These are phyloP conservation scores for Sinocyclocheilus rhinocerous DNA, from an alignment of 2,113 vertebrate species.

Conservation along the genomic window DNA sequence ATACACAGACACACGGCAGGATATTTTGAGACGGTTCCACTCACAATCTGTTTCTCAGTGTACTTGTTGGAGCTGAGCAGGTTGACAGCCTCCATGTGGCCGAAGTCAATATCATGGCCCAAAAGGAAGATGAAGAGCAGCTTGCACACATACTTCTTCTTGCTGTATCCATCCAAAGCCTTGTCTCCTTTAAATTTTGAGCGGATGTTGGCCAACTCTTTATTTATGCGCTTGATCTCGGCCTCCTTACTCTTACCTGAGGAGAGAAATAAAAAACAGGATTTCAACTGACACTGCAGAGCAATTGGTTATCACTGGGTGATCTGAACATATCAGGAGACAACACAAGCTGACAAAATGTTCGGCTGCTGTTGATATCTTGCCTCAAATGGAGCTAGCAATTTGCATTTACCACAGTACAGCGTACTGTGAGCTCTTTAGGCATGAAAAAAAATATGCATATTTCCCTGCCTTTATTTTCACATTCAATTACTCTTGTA, in stretches of 20 bases:
- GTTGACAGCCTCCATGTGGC: constrained; percentile 94
- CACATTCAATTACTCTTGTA: neutral
- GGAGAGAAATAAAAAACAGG: neutral
- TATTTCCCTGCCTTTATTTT: neutral
- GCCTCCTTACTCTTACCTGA: constrained; percentile 95
- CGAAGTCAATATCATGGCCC: constrained; percentile 93
- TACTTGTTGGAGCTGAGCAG: constrained; percentile 94
- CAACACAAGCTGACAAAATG: neutral
- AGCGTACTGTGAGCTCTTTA: neutral
- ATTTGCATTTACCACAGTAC: neutral
- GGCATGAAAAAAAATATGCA: neutral
- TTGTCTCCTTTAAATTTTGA: constrained; percentile 97
- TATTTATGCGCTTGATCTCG: constrained; percentile 93
- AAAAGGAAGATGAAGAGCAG: constrained; percentile 94
- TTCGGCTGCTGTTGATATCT: too few relatives aligned
- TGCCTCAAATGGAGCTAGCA: neutral
- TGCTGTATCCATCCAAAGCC: constrained; percentile 92
- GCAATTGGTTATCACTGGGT: neutral
- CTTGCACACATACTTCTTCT: constrained; percentile 95
- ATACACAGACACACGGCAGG: neutral
- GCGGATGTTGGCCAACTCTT: constrained; percentile 92
- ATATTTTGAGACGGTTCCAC: constrained; percentile 55
- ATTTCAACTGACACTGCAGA: neutral
- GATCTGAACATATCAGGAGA: neutral
- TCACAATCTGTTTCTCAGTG: constrained; percentile 94